A percentile compares a stretch with the other conserved stretches of the same genome.
These are phyloP conservation scores for Eupithecia inturbata DNA, from an alignment of 2,888 invertebrate genomes.

Conservation along the genomic window DNA sequence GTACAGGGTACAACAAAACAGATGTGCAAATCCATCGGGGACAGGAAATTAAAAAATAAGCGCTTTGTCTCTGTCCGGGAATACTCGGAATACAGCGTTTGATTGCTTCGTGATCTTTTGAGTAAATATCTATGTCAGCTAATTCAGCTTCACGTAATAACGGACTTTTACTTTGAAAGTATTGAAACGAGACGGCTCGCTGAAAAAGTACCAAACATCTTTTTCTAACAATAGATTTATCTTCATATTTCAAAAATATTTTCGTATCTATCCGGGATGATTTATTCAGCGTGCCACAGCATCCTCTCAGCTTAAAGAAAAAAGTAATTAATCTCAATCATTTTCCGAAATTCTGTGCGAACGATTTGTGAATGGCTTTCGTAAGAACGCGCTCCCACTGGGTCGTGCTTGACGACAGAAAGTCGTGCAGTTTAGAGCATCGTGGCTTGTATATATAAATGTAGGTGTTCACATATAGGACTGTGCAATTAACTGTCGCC, in stretches of 20 bases:
- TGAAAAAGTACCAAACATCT: too few species aligned
- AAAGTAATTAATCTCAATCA: slow-evolving; percentile 6
- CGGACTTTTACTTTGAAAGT: neutral
- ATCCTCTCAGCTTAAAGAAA: slow-evolving; percentile 4
- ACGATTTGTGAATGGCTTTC: neutral
- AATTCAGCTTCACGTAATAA: neutral
- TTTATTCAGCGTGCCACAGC: neutral
- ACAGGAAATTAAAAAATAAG: slow-evolving; percentile 34
- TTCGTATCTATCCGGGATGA: neutral
- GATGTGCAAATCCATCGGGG: slow-evolving; percentile 25
- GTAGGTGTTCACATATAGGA: too few species aligned
- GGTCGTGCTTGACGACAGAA: too few species aligned
- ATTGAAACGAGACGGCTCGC: neutral
- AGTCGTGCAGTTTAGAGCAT: too few species aligned
- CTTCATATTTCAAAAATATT: neutral
- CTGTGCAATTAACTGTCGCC: too few species aligned
- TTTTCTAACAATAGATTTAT: neutral
- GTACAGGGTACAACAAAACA: slow-evolving; percentile 1
- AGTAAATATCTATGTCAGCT: slow-evolving; percentile 25
- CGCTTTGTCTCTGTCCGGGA: slow-evolving; percentile 17
- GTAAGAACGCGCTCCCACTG: too few species aligned
- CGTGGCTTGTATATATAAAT: too few species aligned
- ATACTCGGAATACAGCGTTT: neutral
- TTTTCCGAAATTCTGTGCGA: neutral
- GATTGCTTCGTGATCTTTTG: slow-evolving; percentile 27